phyloP scores from a whole-genome alignment of 2,797 vertebrate species.

The Pipistrellus pipistrellus region DNA sequence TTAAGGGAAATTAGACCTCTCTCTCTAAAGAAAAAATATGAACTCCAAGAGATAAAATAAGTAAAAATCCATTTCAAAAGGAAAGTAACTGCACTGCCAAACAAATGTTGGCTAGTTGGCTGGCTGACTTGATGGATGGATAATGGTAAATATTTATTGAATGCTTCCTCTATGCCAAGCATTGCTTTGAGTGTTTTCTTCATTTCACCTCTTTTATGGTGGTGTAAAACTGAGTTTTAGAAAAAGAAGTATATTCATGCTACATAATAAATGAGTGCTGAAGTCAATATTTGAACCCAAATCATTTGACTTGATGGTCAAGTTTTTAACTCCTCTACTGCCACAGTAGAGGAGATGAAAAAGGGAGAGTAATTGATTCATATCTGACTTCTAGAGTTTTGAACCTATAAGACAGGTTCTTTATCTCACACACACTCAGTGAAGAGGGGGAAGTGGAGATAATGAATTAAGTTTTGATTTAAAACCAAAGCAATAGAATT shows the following conservation, averaged over 20 bases:
- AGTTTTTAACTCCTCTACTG: background rate
- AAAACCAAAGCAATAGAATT: constrained; percentile 6
- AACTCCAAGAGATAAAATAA: background rate
- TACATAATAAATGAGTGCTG: background rate
- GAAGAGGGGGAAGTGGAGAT: background rate
- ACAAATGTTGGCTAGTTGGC: background rate
- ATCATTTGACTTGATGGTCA: background rate
- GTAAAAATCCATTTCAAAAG: constrained; percentile 2
- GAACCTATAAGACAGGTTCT: background rate
- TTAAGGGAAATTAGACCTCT: background rate
- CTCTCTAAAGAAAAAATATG: background rate
- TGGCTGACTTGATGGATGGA: background rate
- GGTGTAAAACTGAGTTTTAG: background rate
- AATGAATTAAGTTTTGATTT: background rate
- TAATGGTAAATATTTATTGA: background rate
- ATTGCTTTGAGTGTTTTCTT: background rate
- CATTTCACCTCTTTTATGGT: background rate
- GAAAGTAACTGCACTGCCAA: background rate
- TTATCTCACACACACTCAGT: background rate
- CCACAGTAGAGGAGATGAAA: background rate
- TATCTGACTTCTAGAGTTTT: background rate
- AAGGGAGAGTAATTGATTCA: background rate
- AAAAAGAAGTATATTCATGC: background rate
- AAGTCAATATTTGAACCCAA: background rate
- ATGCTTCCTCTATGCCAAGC: background rate